Evolutionary conservation across 2,113 vertebrate species (phyloP).

Genomic region (Eurypyga helias): DNA sequence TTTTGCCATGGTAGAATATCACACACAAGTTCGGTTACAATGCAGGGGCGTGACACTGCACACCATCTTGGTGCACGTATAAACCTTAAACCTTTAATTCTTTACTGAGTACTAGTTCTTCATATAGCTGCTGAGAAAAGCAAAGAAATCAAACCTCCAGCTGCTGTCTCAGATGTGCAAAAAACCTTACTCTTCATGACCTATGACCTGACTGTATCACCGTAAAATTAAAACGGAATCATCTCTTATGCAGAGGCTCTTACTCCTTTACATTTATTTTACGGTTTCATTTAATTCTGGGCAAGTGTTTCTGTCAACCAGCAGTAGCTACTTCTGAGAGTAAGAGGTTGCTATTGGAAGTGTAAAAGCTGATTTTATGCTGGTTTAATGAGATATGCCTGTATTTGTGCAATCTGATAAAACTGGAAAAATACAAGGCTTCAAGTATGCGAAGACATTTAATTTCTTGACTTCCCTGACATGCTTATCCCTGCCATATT

Average conservation of each 20-base stretch:
- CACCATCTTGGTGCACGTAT: not conserved
- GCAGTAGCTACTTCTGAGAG: not conserved
- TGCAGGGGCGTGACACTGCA: fast-evolving
- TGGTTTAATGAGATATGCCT: not conserved
- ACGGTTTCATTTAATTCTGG: not conserved
- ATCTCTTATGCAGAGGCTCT: not conserved
- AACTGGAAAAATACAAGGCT: not conserved
- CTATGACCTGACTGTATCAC: not conserved
- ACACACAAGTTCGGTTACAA: not conserved
- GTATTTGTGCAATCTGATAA: not conserved
- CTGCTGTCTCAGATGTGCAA: not conserved
- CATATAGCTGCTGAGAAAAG: not conserved
- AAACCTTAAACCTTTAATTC: not conserved
- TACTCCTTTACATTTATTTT: not conserved
- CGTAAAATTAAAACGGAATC: not conserved
- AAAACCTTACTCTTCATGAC: not conserved
- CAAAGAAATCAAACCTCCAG: not conserved
- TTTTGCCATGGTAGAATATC: not conserved
- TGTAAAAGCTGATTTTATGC: not conserved
- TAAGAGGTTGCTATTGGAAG: not conserved
- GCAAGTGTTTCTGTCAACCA: not conserved
- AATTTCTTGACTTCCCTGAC: not conserved
- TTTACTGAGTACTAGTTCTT: not conserved
- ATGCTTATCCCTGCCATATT: not conserved
- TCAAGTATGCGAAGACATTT: not conserved